phyloP scores from a whole-genome alignment of 2,797 vertebrate species.

The Myotis daubentonii region DNA sequence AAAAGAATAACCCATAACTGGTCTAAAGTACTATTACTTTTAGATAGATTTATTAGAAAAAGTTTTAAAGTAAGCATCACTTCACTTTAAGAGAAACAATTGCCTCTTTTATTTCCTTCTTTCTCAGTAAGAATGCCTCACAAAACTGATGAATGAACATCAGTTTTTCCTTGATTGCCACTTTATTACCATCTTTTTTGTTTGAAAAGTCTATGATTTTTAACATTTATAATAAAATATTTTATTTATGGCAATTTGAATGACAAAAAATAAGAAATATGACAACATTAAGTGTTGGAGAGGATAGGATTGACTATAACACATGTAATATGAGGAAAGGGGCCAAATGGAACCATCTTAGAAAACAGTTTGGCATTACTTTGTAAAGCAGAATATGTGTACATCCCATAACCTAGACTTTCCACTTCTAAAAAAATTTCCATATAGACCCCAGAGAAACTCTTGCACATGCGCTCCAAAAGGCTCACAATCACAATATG shows the following conservation, averaged over 20 bases:
- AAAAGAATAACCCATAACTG: background rate
- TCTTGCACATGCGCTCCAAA: background rate
- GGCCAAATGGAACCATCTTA: background rate
- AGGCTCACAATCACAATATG: background rate
- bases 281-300: background rate
- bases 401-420: background rate
- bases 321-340: background rate
- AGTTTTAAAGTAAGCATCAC: background rate
- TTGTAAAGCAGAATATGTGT: background rate
- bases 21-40: background rate
- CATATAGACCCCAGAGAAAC: background rate
- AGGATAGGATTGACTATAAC: background rate
- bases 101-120: background rate
- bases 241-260: background rate
- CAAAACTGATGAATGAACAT: background rate
- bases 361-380: background rate
- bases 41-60: background rate
- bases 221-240: conserved; percentile 6
- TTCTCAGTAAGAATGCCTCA: background rate
- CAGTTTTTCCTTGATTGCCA: background rate
- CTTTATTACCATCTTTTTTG: conserved; percentile 8
- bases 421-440: background rate
- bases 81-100: background rate
- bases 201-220: background rate
- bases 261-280: background rate